A percentile compares a stretch with the other conserved stretches of the same genome.
Evolutionary conservation across 2,113 vertebrate genomes (phyloP).

Genomic region (Elaphurus davidianus): DNA sequence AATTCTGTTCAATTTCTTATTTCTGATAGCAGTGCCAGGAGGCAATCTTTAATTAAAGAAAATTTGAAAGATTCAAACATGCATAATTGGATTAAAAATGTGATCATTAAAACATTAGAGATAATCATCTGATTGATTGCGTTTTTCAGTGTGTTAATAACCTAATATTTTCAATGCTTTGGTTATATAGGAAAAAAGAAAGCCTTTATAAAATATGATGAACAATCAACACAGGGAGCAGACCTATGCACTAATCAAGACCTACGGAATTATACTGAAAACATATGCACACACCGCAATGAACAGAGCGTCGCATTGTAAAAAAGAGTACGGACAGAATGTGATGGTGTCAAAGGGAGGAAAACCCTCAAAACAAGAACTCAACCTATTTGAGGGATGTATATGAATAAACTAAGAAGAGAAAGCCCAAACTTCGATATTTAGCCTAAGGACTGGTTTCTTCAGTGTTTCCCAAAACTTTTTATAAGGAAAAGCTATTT

Average conservation of each 20-base stretch:
- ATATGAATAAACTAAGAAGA: background rate
- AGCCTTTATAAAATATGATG: slow-evolving; percentile 11
- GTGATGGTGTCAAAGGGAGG: no score
- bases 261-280: background rate
- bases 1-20: slow-evolving; percentile 74
- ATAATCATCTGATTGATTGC: slow-evolving; percentile 79
- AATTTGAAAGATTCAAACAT: slow-evolving; percentile 80
- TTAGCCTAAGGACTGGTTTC: background rate
- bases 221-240: background rate
- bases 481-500: background rate
- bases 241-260: background rate
- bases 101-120: slow-evolving; percentile 80
- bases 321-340: background rate
- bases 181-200: slow-evolving; percentile 48
- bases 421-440: background rate
- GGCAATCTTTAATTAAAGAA: slow-evolving; percentile 80
- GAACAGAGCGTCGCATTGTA: background rate
- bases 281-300: background rate
- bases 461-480: background rate
- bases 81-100: slow-evolving; percentile 83
- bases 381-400: background rate
- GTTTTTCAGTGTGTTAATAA: slow-evolving; percentile 72
- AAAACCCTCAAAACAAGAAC: background rate
- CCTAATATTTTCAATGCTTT: slow-evolving; percentile 65
- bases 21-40: slow-evolving; percentile 74